These are phyloP conservation scores for Pyrrhia umbra DNA, from an alignment of 2,888 invertebrate genomes.

Conservation along the genomic window DNA sequence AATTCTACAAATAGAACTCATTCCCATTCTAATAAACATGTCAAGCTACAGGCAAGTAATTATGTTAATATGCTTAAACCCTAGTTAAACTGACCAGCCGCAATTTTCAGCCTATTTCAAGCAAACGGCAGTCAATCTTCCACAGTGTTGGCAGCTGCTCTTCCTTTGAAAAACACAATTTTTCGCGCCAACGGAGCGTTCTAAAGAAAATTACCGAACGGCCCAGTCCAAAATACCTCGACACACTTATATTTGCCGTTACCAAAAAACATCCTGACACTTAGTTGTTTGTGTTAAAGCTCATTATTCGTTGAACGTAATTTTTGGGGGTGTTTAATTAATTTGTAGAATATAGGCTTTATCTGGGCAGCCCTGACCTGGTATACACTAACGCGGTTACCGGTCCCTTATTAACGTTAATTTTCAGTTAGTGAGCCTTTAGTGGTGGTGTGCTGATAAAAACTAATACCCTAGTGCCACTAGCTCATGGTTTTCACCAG, in stretches of 20 bases:
- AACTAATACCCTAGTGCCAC: slow-evolving; percentile 37
- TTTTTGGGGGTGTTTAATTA: slow-evolving; percentile 41
- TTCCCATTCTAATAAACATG: neutral
- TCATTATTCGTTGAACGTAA: slow-evolving; percentile 57
- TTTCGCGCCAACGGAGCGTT: slow-evolving; percentile 86
- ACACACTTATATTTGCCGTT: slow-evolving; percentile 66
- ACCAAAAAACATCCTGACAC: slow-evolving; percentile 32
- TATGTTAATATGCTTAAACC: slow-evolving; percentile 12
- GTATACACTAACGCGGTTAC: slow-evolving; percentile 79
- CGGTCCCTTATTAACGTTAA: slow-evolving; percentile 74
- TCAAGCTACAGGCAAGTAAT: slow-evolving; percentile 1
- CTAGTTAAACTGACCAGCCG: slow-evolving; percentile 25
- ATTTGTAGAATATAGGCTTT: slow-evolving; percentile 75
- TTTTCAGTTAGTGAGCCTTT: slow-evolving; percentile 73
- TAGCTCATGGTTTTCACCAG: slow-evolving; percentile 13
- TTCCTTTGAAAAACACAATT: slow-evolving; percentile 87
- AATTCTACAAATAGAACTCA: neutral
- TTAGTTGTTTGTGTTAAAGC: slow-evolving; percentile 57
- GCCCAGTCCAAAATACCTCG: slow-evolving; percentile 77
- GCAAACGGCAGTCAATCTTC: slow-evolving; percentile 68
- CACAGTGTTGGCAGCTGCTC: slow-evolving; percentile 69
- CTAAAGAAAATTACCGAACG: slow-evolving; percentile 85
- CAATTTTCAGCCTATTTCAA: slow-evolving; percentile 63
- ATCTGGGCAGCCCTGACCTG: slow-evolving; percentile 78
- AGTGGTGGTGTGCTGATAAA: slow-evolving; percentile 58